Evolutionary conservation across 2,113 vertebrate species (phyloP), one percentile per base, ranked within the genome.

Genomic region (Pyrgilauda ruficollis): DNA sequence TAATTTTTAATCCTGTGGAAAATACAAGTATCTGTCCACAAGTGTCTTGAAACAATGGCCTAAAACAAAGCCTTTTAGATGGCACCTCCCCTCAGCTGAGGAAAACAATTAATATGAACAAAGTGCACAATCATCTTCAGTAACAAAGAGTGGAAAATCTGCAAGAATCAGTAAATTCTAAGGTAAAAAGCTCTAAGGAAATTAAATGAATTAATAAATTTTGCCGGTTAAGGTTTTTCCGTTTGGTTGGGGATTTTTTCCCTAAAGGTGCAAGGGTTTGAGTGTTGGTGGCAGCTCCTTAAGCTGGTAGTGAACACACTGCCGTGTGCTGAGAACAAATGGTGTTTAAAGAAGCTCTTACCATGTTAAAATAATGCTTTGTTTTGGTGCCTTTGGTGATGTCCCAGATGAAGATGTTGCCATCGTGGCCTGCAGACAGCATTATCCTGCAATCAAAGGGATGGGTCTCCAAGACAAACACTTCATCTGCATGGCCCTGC

Each of bases 401-500:
- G 94, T 99, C 99, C 99, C 99, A 99, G 77, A 99, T 99, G 96
- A 99, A 99, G 90, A 99, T 97, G 80, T 98, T 99, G 92, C 99
- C 99, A 75, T 99, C 99, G 1, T 99, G 99, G 68, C 99, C 99
- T 0, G 99, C 99, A 95, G 99, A 99, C 59, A 99, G 98, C 98
- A 99, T 99, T 93, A 99, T 98, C 96, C 99, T 98, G 80, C 98
- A 97, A 97, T 99, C 99, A 91, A 99, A 99, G 30, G 99, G 99
- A 96, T 99, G 99, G 7, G 99, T 98, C 96, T 99, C 99, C 97
- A 99, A 97, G 95, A 99, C 99, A 98, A 99, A 99, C 46, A 99
- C 99, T 96, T 99, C 99, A 84, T 99, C 99, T 41, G 99, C 98
- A 37, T 99, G 99, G 84, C 99, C 99, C 99, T 99, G 97, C 55